These are phyloP conservation scores for Mythimna ferrago DNA, from an alignment of 2,888 invertebrate genomes.

Conservation along the genomic window DNA sequence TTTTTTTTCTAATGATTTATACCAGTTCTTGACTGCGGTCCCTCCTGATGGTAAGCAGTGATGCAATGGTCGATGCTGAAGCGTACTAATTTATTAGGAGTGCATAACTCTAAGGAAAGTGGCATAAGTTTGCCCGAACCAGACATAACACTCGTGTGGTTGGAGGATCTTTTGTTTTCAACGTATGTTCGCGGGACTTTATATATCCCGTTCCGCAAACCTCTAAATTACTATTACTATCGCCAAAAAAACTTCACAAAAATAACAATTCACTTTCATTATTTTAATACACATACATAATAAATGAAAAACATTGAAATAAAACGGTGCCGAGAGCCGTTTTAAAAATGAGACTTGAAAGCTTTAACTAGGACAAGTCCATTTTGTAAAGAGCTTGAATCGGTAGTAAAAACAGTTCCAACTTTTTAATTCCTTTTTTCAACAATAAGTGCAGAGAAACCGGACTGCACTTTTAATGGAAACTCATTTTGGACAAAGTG, in stretches of 20 bases:
- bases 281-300: constrained; percentile 24
- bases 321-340: constrained; percentile 70
- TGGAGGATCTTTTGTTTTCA: too few species aligned
- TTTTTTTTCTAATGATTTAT: too few species aligned
- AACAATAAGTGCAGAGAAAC: constrained; percentile 36
- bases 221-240: not conserved
- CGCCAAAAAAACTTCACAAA: not conserved
- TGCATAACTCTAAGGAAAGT: too few species aligned
- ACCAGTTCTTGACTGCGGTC: too few species aligned
- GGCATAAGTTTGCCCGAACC: too few species aligned
- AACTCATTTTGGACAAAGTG: constrained; percentile 49
- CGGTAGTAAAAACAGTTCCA: constrained; percentile 64
- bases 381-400: constrained; percentile 76
- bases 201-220: too few species aligned
- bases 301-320: constrained; percentile 61
- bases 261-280: constrained; percentile 33
- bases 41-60: too few species aligned
- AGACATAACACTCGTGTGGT: too few species aligned
- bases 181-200: too few species aligned
- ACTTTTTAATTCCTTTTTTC: constrained; percentile 34
- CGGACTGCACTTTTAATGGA: constrained; percentile 44
- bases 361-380: constrained; percentile 76
- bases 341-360: constrained; percentile 66
- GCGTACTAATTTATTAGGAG: too few species aligned
- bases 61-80: too few species aligned